These are phyloP conservation scores for Hycleus phaleratus DNA, from an alignment of 1,140 invertebrate species.

Conservation along the genomic window DNA sequence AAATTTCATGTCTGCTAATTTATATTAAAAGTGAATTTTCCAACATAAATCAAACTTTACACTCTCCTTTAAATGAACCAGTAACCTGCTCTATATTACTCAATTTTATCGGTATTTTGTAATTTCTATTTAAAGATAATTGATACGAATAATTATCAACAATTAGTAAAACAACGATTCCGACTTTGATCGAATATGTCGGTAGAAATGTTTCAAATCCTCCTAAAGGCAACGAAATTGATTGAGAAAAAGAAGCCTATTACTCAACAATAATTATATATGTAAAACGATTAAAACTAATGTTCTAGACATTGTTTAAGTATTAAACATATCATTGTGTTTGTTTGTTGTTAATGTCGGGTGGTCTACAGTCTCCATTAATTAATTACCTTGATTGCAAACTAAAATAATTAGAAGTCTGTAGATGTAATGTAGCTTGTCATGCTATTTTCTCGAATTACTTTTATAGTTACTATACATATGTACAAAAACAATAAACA, in stretches of 20 bases:
- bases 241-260: not conserved
- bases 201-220: too few species aligned
- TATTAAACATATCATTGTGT: constrained; percentile 4
- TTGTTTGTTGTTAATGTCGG: not conserved
- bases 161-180: too few species aligned
- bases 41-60: too few species aligned
- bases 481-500: constrained; percentile 1
- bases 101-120: too few species aligned
- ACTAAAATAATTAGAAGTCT: constrained; percentile 14
- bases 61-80: too few species aligned
- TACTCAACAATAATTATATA: constrained; percentile 5
- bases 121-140: too few species aligned
- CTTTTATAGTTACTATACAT: constrained; percentile 19
- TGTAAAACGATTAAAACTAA: constrained; percentile 14
- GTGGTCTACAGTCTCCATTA: constrained; percentile 5
- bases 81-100: too few species aligned
- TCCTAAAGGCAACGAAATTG: too few species aligned
- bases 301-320: constrained; percentile 10
- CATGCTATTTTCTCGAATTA: constrained; percentile 20
- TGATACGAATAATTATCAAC: too few species aligned
- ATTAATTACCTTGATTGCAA: constrained; percentile 10
- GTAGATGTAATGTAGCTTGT: constrained; percentile 6
- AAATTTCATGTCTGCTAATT: too few species aligned
- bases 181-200: too few species aligned
- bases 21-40: too few species aligned